Base-by-base conservation (phyloP, 2,797 vertebrate genomes). In the Enteromius anoplus region DNA sequence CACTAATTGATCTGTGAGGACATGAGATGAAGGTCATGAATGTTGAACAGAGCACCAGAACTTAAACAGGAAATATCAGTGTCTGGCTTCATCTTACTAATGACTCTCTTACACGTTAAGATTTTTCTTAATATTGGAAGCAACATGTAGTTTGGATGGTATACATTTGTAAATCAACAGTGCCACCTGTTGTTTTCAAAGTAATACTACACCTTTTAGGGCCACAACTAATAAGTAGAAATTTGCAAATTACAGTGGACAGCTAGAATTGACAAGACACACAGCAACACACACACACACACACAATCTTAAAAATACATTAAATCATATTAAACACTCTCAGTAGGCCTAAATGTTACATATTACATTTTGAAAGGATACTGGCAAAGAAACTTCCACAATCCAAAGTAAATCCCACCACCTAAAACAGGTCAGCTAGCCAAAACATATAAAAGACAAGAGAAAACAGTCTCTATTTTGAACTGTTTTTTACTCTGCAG, bases 171-270 rank as follows among this genome's bases (percentile, higher is more conserved):
- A 49, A 47, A 21, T 12, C 73, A 75, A 81, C 78, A 85, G 15
- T 47, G 78, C 78, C 86, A 81, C 72, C 86, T 85, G 37, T 17
- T 81, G 84, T 42, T 70, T 1, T 19, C 9, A 81, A 21, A 6
- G 0, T 40, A 64, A 65, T 40, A 73, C 2, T 23, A 71, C 26
- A 72, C 8, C 34, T 1, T 15, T 21, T 47, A 14, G 71, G 49
- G 7, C 71, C 49, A 5, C 0, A 11, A 73, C 10, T 0, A 32
- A 11, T 19, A 21, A 3, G 1, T 21, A 53, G 8, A 53, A 34
- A 73, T 14, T 2, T 32, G 32, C 14, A 70, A 70, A n/a, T 55
- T 53, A 19, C 49, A 51, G 2, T 51, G 17, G 49, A 19, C 8
- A 55, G 8, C 19, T n/a, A 53, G 51, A 21, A 9, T 9, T 8